Evolutionary conservation across 2,113 vertebrate species (phyloP).

Genomic region (Zapornia atra): DNA sequence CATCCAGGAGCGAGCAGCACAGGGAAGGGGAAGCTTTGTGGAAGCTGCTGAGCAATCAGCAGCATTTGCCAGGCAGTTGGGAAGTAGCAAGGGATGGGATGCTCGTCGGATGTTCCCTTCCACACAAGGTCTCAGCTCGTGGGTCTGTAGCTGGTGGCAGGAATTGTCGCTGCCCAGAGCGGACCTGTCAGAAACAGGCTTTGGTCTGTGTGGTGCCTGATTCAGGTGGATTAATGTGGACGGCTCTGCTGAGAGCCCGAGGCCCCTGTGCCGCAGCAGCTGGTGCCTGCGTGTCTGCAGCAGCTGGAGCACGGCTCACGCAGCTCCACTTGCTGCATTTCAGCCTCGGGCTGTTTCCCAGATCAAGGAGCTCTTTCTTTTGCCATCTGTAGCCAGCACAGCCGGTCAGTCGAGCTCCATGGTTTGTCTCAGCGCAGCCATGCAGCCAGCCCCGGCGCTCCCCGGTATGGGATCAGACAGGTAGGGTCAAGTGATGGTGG

Average conservation of each 20-base stretch:
- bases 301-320: not conserved
- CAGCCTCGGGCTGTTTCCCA: not conserved
- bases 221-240: not conserved
- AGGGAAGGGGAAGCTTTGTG: accelerated
- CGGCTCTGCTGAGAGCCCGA: not conserved
- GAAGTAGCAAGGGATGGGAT: not conserved
- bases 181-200: not conserved
- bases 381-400: accelerated
- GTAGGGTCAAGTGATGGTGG: not conserved
- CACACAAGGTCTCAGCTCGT: not conserved
- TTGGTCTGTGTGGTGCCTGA: not conserved
- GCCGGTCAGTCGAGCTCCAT: not conserved
- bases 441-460: not conserved
- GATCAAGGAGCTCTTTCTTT: not conserved
- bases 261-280: not conserved
- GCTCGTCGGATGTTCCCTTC: not conserved
- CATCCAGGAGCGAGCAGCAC: not conserved
- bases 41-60: not conserved
- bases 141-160: not conserved
- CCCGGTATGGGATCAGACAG: not conserved
- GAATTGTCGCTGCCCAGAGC: not conserved
- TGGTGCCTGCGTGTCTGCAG: not conserved
- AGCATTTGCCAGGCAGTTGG: not conserved
- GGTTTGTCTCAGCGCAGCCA: not conserved
- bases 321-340: not conserved